phyloP scores from a whole-genome alignment of 2,797 vertebrate species.

The Pipistrellus nathusii region DNA sequence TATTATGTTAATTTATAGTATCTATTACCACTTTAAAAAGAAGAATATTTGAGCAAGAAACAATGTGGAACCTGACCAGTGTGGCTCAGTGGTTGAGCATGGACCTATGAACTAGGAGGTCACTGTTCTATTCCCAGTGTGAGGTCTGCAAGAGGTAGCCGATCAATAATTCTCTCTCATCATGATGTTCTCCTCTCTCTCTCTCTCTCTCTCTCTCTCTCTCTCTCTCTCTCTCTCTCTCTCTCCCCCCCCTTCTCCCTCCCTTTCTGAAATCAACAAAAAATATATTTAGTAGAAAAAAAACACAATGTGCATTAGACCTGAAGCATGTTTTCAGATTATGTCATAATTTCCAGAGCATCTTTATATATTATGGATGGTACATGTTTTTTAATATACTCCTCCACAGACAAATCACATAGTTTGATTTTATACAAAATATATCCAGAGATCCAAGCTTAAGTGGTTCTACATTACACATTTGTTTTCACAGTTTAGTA shows the following conservation, averaged over 20 bases:
- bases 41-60: not conserved
- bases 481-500: not conserved
- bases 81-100: too few relatives aligned
- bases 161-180: too few relatives aligned
- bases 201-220: too few relatives aligned
- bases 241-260: too few relatives aligned
- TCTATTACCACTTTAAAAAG: slow-evolving; percentile 65
- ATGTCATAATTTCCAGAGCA: slow-evolving; percentile 9
- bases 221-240: too few relatives aligned
- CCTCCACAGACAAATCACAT: not conserved
- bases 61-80: not conserved
- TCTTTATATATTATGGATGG: not conserved
- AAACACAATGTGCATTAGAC: not conserved
- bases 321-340: not conserved
- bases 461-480: not conserved
- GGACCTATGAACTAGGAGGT: too few relatives aligned
- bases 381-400: not conserved
- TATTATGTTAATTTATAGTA: slow-evolving; percentile 66
- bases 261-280: too few relatives aligned
- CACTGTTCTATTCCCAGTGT: too few relatives aligned
- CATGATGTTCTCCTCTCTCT: too few relatives aligned
- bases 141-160: too few relatives aligned
- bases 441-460: not conserved
- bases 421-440: not conserved
- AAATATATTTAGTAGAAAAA: too few relatives aligned